Base-by-base conservation (phyloP, 2,797 vertebrate genomes). In the Erpetoichthys calabaricus region DNA sequence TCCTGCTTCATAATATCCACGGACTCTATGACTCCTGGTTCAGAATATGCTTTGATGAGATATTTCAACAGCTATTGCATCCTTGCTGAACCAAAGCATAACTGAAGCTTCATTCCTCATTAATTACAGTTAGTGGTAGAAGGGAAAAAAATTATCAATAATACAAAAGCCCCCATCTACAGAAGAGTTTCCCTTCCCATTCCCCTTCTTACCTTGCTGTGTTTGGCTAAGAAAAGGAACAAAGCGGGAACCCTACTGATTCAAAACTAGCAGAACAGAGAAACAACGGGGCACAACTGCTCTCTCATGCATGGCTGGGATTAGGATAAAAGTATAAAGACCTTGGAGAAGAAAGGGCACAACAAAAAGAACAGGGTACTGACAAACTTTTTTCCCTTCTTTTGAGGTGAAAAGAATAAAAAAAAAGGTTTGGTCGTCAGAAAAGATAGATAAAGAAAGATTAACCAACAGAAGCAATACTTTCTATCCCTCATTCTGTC, bases 241-340 rank as follows among this genome's bases (percentile, higher is more conserved):
- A 98, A 97, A 97, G 90, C 72, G 57, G 85, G 86, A 90, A 87
- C 82, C 91, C 91, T 85, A 92, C 90, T 86, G 91, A 88, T 88
- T 91, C 82, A 88, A 93, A 94, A 93, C 89, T 89, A 90, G 89
- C 91, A 93, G 90, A 94, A 95, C 90, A 91, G 93, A 86, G 88
- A 91, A 91, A 94, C 93, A 95, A 95, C 91, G 91, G 89, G 86
- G 91, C 90, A 91, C 88, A 92, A 92, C 89, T 89, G 91, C 89
- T 92, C 91, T 81, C 89, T 96, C 92, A 96, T 95, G 93, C 94
- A 92, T 97, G 91, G 86, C 89, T 89, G 85, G 88, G 91, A 93
- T 90, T 93, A 92, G 90, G 91, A 91, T 90, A 89, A 90, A 93
- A 93, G 88, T 83, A 86, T 85, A 91, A 93, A 94, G 89, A 89